These are phyloP conservation scores for Microtus ochrogaster DNA, from an alignment of 2,113 vertebrate species.

Conservation along the genomic window DNA sequence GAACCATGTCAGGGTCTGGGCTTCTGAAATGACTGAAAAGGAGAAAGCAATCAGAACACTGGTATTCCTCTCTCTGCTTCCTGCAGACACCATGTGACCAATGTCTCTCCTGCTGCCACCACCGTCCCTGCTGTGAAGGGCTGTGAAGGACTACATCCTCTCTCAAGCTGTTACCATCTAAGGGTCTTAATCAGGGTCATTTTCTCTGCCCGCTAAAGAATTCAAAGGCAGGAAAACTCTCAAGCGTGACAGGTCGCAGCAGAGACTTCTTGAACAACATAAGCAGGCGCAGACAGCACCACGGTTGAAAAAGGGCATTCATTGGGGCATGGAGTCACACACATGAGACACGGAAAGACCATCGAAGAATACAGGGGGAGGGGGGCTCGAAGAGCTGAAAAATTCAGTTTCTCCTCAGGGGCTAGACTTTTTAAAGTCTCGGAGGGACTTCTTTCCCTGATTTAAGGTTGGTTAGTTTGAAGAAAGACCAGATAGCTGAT, in stretches of 20 bases:
- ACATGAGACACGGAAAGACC: background rate
- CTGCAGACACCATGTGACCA: background rate
- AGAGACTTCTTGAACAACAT: background rate
- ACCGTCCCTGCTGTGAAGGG: background rate
- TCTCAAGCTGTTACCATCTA: background rate
- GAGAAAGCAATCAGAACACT: background rate
- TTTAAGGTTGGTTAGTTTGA: background rate
- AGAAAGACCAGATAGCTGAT: background rate
- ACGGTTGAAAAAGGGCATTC: no score
- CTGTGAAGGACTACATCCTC: background rate
- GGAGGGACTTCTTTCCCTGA: background rate
- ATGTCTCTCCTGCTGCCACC: background rate
- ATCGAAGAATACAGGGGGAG: rapidly evolving
- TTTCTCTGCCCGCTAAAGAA: background rate
- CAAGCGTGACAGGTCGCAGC: background rate
- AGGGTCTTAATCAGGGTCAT: background rate
- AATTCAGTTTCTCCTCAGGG: background rate
- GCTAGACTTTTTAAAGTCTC: background rate
- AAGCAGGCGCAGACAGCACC: no score
- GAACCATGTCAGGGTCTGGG: background rate
- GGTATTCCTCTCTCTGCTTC: background rate
- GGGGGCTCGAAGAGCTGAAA: background rate
- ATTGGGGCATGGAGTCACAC: background rate
- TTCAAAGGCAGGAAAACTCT: no score
- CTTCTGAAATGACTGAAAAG: background rate